A percentile compares a stretch with the other conserved stretches of the same genome.
These are phyloP conservation scores for Prosapia bicincta DNA, from an alignment of 2,888 invertebrate species.

Conservation along the genomic window DNA sequence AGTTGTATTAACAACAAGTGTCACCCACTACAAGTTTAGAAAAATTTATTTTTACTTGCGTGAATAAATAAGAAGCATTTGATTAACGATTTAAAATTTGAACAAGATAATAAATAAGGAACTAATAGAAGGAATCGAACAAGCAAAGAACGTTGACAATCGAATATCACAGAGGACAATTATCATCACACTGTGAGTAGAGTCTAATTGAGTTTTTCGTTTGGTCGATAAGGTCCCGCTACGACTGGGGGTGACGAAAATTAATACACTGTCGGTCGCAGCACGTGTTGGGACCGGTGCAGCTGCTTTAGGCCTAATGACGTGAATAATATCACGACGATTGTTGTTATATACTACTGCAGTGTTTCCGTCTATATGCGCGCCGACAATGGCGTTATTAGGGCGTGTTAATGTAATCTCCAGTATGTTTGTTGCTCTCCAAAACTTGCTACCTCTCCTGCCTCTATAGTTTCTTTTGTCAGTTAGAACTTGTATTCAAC, in stretches of 20 bases:
- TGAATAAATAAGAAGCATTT: too few species aligned
- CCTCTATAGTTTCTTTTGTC: too few species aligned
- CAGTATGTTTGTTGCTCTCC: not conserved
- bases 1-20: too few species aligned
- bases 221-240: conserved; percentile 21
- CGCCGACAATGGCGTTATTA: not conserved
- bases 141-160: too few species aligned
- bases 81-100: too few species aligned
- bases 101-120: too few species aligned
- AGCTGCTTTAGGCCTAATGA: not conserved
- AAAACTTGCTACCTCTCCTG: too few species aligned
- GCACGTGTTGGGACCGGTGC: conserved; percentile 5
- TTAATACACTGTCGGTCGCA: conserved; percentile 21
- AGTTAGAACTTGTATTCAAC: too few species aligned
- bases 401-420: not conserved
- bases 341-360: not conserved
- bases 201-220: not conserved
- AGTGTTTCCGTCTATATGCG: not conserved
- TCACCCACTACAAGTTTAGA: too few species aligned
- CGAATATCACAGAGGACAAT: too few species aligned
- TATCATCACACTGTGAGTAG: not conserved
- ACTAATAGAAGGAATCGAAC: too few species aligned
- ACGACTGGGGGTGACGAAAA: not conserved
- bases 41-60: too few species aligned
- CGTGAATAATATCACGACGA: not conserved